phyloP scores from a whole-genome alignment of 2,113 vertebrate genomes.

The Penelope pileata region DNA sequence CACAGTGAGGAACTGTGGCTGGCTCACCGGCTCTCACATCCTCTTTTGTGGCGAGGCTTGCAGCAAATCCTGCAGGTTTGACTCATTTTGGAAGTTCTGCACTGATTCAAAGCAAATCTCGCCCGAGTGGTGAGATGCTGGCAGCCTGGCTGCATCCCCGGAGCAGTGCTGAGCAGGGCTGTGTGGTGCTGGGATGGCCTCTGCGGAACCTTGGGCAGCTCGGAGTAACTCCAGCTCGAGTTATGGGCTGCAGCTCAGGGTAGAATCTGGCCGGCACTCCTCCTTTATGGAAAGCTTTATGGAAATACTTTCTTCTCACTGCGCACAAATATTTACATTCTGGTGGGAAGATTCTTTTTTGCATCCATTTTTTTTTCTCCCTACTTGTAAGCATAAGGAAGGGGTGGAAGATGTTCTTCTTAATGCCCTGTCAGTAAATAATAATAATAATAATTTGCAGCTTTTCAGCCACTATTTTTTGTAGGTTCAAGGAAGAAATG shows the following conservation, averaged over 20 bases:
- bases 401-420: background rate
- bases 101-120: background rate
- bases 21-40: conserved; percentile 69
- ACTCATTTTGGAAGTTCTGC: conserved; percentile 51
- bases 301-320: conserved; percentile 1
- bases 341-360: background rate
- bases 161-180: background rate
- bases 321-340: conserved; percentile 28
- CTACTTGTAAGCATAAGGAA: background rate
- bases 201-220: background rate
- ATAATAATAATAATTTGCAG: background rate
- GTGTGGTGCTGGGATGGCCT: background rate
- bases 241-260: background rate
- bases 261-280: conserved; percentile 6
- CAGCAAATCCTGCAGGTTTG: conserved; percentile 67
- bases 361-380: background rate
- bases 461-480: background rate
- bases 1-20: conserved; percentile 45
- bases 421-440: background rate
- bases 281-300: conserved; percentile 29
- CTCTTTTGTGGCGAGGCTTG: conserved; percentile 66
- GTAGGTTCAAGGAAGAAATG: background rate
- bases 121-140: background rate
- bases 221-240: background rate
- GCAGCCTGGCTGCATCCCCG: background rate